Base-by-base conservation (phyloP, 2,113 vertebrate species). In the Chionomys nivalis region DNA sequence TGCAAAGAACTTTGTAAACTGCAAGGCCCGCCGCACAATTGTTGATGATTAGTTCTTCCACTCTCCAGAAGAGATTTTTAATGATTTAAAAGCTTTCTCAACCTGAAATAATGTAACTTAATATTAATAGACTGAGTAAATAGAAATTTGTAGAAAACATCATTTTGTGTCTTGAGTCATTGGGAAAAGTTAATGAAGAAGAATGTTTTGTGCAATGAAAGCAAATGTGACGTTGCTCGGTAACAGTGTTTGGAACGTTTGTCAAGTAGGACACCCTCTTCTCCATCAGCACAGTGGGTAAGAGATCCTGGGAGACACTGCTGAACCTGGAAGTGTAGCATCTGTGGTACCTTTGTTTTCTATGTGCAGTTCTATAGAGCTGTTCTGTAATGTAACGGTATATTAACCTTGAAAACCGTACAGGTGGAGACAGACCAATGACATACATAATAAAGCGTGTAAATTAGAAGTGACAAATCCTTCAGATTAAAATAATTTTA, bases 171-270 rank as follows among this genome's bases (percentile, higher is more conserved):
- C 44, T 96, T 91, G 23, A 93, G 70, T 93, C 58, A 94, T 11
- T 86, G 33, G 94, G 55, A 85, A 96, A 93, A 95, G 76, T 89
- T 92, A 95, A 52, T 92, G n/a, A 52, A 23, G 58, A 94, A 81
- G 49, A 89, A 19, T 97, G 12, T 90, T 94, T 94, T 73, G 11
- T 47, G n/a, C 82, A 65, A 63, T 39, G 52, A 70, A 63, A 95
- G 72, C 31, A 76, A 36, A 44, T 63, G 5, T 77, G 3, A 88
- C 26, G 39, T 76, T 79, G 82, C 70, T 85, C 61, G 73, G 63
- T 70, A 87, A 85, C 9, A 83, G 52, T 79, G 52, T 93, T 87
- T 94, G 19, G 33, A 83, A 33, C 26, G 79, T 82, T 76, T 63
- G 47, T 87, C 52, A 78, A 58, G 26, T 24, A 89, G 49, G 9